phyloP scores from a whole-genome alignment of 1,140 invertebrate species.

The Cydia strobilella region DNA sequence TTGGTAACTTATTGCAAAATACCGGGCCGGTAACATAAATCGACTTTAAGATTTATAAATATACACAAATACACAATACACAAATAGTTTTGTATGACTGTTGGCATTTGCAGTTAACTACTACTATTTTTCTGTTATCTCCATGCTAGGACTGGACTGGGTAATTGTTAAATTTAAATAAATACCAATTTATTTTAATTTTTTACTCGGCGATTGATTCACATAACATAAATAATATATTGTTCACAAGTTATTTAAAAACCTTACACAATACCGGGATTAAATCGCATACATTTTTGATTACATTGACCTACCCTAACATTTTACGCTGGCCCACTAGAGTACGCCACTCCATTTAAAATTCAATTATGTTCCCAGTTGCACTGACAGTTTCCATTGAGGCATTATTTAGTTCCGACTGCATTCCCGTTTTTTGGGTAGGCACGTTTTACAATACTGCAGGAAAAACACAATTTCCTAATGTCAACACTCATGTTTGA shows the following conservation, averaged over 20 bases:
- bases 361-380: constrained; percentile 6
- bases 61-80: too few species aligned
- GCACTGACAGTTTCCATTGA: constrained; percentile 5
- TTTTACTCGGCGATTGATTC: too few species aligned
- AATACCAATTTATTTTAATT: too few species aligned
- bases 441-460: constrained; percentile 8
- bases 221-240: neutral
- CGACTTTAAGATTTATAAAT: too few species aligned
- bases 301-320: neutral
- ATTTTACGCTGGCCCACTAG: neutral
- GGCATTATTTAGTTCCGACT: neutral
- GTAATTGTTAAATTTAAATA: too few species aligned
- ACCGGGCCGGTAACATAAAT: too few species aligned
- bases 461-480: constrained; percentile 11
- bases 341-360: constrained; percentile 5
- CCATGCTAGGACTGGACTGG: too few species aligned
- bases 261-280: neutral
- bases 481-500: constrained; percentile 6
- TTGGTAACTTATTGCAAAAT: too few species aligned
- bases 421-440: constrained; percentile 8
- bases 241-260: neutral
- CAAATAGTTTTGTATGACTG: too few species aligned
- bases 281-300: constrained; percentile 2
- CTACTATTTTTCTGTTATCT: too few species aligned
- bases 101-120: too few species aligned